These are phyloP conservation scores for Diachasmimorpha longicaudata DNA, from an alignment of 1,140 invertebrate genomes.

Conservation along the genomic window DNA sequence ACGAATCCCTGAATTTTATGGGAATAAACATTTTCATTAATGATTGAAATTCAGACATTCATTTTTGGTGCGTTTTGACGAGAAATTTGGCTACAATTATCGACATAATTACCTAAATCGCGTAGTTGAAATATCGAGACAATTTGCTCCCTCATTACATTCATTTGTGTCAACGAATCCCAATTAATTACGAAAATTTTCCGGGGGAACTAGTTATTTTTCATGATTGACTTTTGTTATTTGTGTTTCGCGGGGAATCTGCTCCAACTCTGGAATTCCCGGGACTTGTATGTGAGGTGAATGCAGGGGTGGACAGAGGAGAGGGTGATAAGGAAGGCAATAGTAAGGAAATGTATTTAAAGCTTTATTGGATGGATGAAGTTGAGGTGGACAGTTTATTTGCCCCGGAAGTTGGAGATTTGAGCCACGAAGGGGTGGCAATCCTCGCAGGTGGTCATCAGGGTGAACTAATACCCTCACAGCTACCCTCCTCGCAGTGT, in stretches of 20 bases:
- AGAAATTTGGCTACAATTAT: constrained; percentile 8
- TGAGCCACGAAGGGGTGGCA: constrained; percentile 47
- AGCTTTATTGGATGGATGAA: constrained; percentile 55
- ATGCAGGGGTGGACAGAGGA: constrained; percentile 55
- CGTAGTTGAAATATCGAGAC: neutral
- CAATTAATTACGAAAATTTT: constrained; percentile 33
- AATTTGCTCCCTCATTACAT: constrained; percentile 1
- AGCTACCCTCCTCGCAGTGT: constrained; percentile 54
- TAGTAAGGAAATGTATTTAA: constrained; percentile 58
- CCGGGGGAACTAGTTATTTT: constrained; percentile 22
- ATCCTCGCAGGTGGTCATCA: constrained; percentile 55
- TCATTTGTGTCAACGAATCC: neutral
- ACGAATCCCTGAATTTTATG: no score
- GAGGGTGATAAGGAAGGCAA: constrained; percentile 60
- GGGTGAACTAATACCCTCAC: constrained; percentile 59
- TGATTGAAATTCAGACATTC: no score
- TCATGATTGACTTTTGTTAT: constrained; percentile 48
- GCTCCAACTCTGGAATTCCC: constrained; percentile 46
- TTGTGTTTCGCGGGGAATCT: constrained; percentile 41
- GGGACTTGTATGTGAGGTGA: constrained; percentile 54
- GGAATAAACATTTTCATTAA: no score
- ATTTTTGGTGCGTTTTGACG: no score
- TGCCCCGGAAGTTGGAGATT: constrained; percentile 51
- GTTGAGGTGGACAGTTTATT: constrained; percentile 47
- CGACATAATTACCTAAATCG: neutral